Conservation (phyloP, 2,113 vertebrate species). For the Murina feae region DNA sequence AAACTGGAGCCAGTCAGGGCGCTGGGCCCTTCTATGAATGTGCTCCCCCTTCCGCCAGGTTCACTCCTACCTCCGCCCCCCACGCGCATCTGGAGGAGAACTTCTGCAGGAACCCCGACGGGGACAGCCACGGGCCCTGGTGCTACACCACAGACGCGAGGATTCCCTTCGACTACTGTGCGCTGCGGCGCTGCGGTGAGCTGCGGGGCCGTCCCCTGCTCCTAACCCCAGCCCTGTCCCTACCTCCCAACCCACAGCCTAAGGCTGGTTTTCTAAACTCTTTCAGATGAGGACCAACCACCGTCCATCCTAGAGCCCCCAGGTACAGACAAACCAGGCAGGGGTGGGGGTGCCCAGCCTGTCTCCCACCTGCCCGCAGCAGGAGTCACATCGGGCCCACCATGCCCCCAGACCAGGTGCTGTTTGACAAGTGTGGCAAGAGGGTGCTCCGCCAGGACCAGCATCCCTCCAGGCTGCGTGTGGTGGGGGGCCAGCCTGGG, state of each 20-base stretch:
- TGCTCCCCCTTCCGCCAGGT: slow-evolving; percentile 73
- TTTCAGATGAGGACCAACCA: slow-evolving; percentile 59
- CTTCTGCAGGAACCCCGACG: slow-evolving; percentile 94
- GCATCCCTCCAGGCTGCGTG: slow-evolving; percentile 69
- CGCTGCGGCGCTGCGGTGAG: slow-evolving; percentile 90
- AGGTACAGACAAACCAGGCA: slow-evolving; percentile 52
- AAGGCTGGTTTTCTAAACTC: neutral
- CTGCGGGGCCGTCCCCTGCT: fast-evolving
- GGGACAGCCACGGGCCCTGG: slow-evolving; percentile 94
- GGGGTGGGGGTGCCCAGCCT: neutral
- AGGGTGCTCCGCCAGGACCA: slow-evolving; percentile 78
- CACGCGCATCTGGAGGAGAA: slow-evolving; percentile 89
- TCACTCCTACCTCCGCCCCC: slow-evolving; percentile 84
- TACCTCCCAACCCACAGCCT: too few relatives aligned
- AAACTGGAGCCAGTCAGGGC: fast-evolving
- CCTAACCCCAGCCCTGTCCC: neutral
- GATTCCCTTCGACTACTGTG: slow-evolving; percentile 96
- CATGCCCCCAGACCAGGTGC: slow-evolving; percentile 77
- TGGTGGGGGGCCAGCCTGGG: slow-evolving; percentile 88
- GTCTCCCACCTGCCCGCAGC: neutral
- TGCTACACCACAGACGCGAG: slow-evolving; percentile 93
- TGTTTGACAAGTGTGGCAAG: slow-evolving; percentile 91
- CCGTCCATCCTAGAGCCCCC: slow-evolving; percentile 69
- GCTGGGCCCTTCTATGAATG: too few relatives aligned
- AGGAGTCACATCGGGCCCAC: neutral